A percentile compares a stretch with the other conserved stretches of the same genome.
These are phyloP conservation scores for Cantharis rufa DNA, from an alignment of 2,888 invertebrate species.

Conservation along the genomic window DNA sequence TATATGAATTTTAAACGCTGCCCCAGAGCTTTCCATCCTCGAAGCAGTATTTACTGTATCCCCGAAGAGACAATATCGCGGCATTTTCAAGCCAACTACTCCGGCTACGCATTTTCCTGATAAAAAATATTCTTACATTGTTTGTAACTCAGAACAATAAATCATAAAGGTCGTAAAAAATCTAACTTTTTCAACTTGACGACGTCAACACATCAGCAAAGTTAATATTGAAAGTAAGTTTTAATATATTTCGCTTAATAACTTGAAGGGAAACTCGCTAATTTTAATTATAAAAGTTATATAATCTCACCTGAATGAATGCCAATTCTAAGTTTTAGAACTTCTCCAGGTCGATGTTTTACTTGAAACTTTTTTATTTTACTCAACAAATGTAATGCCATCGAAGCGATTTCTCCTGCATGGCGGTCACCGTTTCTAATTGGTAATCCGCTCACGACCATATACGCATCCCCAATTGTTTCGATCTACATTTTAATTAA, in stretches of 20 bases:
- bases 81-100: conserved; percentile 83
- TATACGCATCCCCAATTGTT: conserved; percentile 82
- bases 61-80: conserved; percentile 81
- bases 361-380: conserved; percentile 72
- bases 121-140: background rate
- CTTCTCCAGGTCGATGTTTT: conserved; percentile 69
- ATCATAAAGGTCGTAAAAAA: background rate
- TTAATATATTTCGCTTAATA: background rate
- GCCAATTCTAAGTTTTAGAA: conserved; percentile 73
- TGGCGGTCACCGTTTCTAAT: conserved; percentile 73
- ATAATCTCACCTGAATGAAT: conserved; percentile 63
- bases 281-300: background rate
- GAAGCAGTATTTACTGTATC: conserved; percentile 84
- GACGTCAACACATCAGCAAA: background rate
- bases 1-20: conserved; percentile 75
- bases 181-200: background rate
- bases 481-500: conserved; percentile 62
- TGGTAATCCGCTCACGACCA: conserved; percentile 81
- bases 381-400: conserved; percentile 74
- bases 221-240: background rate
- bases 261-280: background rate
- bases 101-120: conserved; percentile 78
- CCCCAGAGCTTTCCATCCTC: conserved; percentile 78
- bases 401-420: conserved; percentile 78
- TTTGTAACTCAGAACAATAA: background rate